A percentile compares a stretch with the other conserved stretches of the same genome.
Conservation (phyloP, 2,888 invertebrate species). For the Cepaea hortensis region DNA sequence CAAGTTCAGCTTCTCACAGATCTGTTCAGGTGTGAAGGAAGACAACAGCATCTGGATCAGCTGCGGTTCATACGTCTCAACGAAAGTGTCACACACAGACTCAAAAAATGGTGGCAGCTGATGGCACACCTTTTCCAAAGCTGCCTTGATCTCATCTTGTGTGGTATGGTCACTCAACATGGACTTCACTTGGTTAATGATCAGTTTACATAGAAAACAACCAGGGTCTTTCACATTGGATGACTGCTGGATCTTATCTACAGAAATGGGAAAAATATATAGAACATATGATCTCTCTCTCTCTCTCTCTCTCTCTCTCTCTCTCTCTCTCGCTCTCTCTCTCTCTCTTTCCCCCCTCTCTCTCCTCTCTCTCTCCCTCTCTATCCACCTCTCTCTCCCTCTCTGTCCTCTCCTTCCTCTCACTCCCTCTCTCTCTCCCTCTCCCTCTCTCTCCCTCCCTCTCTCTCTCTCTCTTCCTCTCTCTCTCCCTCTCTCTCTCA, state of each 20-base stretch:
- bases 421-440: too few relatives aligned
- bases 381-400: too few relatives aligned
- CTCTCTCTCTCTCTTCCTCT: too few relatives aligned
- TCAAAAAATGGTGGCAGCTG: conserved; percentile 83
- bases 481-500: too few relatives aligned
- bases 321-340: too few relatives aligned
- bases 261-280: too few relatives aligned
- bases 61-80: conserved; percentile 67
- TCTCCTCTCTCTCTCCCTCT: too few relatives aligned
- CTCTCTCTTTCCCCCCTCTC: too few relatives aligned
- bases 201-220: conserved; percentile 61
- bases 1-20: background rate
- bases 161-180: conserved; percentile 53
- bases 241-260: background rate
- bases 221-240: background rate
- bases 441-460: too few relatives aligned
- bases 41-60: conserved; percentile 62
- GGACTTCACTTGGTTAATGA: conserved; percentile 55
- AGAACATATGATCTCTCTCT: too few relatives aligned
- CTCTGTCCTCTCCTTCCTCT: too few relatives aligned
- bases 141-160: conserved; percentile 83
- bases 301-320: too few relatives aligned
- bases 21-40: conserved; percentile 11
- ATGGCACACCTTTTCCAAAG: conserved; percentile 84
- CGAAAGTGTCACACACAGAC: conserved; percentile 83